phyloP scores from a whole-genome alignment of 2,888 invertebrate species.

The Pheosia gnoma region DNA sequence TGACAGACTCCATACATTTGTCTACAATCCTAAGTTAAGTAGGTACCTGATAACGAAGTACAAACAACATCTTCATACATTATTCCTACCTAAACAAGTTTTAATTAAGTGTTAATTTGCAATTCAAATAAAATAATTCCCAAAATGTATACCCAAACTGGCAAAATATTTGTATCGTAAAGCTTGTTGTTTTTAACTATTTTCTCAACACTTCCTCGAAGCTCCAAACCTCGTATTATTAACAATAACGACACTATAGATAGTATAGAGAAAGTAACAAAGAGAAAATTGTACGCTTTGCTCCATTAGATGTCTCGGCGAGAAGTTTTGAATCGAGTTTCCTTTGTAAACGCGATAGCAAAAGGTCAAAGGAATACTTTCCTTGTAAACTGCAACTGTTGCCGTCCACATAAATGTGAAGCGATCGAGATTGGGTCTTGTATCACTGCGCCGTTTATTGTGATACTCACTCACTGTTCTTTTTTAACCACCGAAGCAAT shows the following conservation, averaged over 20 bases:
- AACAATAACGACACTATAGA: not conserved
- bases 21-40: no score
- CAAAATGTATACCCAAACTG: no score
- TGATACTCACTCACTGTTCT: not conserved
- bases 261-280: not conserved
- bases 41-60: no score
- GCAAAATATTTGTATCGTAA: no score
- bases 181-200: not conserved
- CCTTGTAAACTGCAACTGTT: not conserved
- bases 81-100: no score
- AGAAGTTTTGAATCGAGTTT: slow-evolving; percentile 2
- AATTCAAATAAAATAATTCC: no score
- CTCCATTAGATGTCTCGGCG: not conserved
- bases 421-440: not conserved
- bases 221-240: not conserved
- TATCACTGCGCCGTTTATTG: not conserved
- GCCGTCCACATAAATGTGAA: not conserved
- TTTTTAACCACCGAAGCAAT: no score
- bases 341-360: not conserved
- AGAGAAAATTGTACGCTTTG: not conserved
- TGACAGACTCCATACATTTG: no score
- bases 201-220: not conserved
- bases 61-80: no score
- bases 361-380: not conserved
- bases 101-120: no score